Evolutionary conservation across 2,113 vertebrate genomes (phyloP).

Genomic region (Bombycilla garrulus): DNA sequence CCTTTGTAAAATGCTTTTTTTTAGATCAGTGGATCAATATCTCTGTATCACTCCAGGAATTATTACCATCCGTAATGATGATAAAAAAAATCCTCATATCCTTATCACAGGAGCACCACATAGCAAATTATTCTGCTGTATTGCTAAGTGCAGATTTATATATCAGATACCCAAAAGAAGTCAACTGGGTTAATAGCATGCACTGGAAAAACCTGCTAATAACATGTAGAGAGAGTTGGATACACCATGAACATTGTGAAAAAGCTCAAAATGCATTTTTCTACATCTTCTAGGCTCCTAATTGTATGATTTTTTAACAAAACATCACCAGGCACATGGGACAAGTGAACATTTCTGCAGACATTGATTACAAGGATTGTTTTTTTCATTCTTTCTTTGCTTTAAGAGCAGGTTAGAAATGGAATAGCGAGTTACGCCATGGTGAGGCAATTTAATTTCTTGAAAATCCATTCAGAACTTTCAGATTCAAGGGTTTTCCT

Average conservation of each 20-base stretch:
- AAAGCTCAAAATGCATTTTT: background rate
- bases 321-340: background rate
- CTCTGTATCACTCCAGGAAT: slow-evolving; percentile 23
- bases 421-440: background rate
- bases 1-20: background rate
- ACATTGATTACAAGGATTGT: background rate
- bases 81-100: slow-evolving; percentile 39
- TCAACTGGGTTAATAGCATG: slow-evolving; percentile 10
- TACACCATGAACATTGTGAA: background rate
- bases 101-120: slow-evolving; percentile 29
- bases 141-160: slow-evolving; percentile 37
- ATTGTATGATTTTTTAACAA: slow-evolving; percentile 9
- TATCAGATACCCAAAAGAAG: slow-evolving; percentile 1
- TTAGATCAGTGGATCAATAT: slow-evolving; percentile 38
- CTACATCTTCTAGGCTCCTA: background rate
- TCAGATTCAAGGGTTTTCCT: background rate
- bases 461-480: background rate
- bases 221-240: background rate
- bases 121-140: slow-evolving; percentile 43
- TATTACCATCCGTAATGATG: slow-evolving; percentile 26
- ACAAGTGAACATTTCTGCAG: background rate
- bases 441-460: background rate
- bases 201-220: background rate
- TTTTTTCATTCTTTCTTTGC: background rate
- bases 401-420: background rate